Evolutionary conservation across 2,888 invertebrate species (phyloP).

Genomic region (Scaptomyza caliginosa): DNA sequence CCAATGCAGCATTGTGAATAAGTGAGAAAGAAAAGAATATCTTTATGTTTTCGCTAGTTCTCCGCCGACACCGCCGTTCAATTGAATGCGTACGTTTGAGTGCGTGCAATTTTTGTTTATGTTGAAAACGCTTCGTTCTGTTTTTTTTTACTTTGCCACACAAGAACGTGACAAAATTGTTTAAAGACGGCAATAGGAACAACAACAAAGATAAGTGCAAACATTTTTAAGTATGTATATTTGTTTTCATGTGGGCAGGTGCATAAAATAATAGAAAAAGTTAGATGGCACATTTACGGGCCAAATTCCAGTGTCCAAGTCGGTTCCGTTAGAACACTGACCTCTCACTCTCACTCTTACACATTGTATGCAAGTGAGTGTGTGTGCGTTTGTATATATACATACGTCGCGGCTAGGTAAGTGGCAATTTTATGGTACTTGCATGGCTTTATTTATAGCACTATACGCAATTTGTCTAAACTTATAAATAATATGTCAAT

Average conservation of each 20-base stretch:
- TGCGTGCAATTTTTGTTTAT: slow-evolving; percentile 55
- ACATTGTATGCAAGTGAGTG: background rate
- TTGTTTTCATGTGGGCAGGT: slow-evolving; percentile 5
- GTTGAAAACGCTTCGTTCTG: slow-evolving; percentile 40
- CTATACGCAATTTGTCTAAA: slow-evolving; percentile 32
- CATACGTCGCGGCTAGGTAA: background rate
- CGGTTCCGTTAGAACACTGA: slow-evolving; percentile 15
- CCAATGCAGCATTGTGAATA: slow-evolving; percentile 57
- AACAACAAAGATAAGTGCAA: slow-evolving; percentile 23
- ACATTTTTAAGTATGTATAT: slow-evolving; percentile 9
- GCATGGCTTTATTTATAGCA: slow-evolving; percentile 28
- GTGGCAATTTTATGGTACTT: background rate
- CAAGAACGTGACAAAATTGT: slow-evolving; percentile 68
- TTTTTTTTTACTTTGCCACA: slow-evolving; percentile 30
- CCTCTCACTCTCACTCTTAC: background rate
- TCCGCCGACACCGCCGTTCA: slow-evolving; percentile 26
- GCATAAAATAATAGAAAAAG: slow-evolving; percentile 49
- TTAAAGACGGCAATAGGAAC: slow-evolving; percentile 41
- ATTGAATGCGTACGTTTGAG: slow-evolving; percentile 39
- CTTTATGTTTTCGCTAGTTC: slow-evolving; percentile 56
- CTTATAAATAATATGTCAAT: slow-evolving; percentile 36
- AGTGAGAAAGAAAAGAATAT: slow-evolving; percentile 55
- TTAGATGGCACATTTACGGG: slow-evolving; percentile 24
- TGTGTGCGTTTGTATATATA: background rate
- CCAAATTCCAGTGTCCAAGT: slow-evolving; percentile 14